A percentile compares a stretch with the other conserved stretches of the same genome.
These are phyloP conservation scores for Sinosuthora webbiana DNA, from an alignment of 2,113 vertebrate species.

Conservation along the genomic window DNA sequence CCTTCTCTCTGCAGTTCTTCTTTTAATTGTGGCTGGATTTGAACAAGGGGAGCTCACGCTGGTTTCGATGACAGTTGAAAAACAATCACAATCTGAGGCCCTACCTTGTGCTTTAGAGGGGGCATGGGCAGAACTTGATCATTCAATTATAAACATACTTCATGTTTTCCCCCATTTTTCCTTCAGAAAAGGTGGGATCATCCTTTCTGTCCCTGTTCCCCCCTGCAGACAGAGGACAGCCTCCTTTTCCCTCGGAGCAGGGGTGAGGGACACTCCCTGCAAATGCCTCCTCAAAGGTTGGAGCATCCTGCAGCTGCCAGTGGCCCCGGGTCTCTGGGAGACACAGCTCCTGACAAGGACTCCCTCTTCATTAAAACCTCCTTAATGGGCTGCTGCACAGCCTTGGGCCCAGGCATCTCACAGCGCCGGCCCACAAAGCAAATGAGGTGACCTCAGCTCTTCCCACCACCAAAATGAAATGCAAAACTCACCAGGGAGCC, in stretches of 20 bases:
- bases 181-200: background rate
- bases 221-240: background rate
- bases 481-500: background rate
- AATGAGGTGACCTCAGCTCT: background rate
- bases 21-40: background rate
- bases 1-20: background rate
- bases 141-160: background rate
- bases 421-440: background rate
- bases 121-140: background rate
- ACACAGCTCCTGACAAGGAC: background rate
- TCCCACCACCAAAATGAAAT: background rate
- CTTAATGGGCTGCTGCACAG: background rate
- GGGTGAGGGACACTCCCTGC: background rate
- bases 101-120: background rate
- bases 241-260: background rate
- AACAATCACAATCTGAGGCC: background rate
- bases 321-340: background rate
- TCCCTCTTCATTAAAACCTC: constrained; percentile 2
- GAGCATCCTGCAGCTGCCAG: background rate
- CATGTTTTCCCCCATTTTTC: background rate
- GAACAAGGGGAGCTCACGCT: background rate
- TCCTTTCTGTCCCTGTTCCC: background rate
- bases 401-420: background rate
- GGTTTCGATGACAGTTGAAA: background rate
- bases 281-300: background rate